Base-by-base conservation (phyloP, 2,797 vertebrate genomes). In the Melanotaenia parkinsoni region DNA sequence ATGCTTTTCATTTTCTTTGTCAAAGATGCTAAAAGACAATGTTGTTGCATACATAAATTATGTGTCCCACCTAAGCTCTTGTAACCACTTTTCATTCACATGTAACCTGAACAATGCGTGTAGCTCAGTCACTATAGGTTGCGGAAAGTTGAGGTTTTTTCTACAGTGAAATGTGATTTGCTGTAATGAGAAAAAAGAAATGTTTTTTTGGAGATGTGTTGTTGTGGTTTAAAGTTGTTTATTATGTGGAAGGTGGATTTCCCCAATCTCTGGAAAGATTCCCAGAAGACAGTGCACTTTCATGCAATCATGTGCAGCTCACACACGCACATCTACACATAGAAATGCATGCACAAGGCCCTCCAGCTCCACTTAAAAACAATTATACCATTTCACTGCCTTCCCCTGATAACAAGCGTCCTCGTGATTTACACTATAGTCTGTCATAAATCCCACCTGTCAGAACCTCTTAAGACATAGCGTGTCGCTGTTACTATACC, bases 191-290 rank as follows among this genome's bases (percentile, higher is more conserved):
- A 80, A 76, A 76, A 47, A 47, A 47, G 75, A 74, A 67, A 83
- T 22, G 71, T 86, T 6, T 78, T n/a, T n/a, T n/a, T n/a, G 60
- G 60, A 79, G 72, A 85, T 88, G 87, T 87, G 83, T 88, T 88
- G 82, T 75, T 86, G 88, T 79, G 85, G 88, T 88, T 85, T 57
- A 8, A 12, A 75, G 65, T 75, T 85, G 86, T 85, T 88, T 86
- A 85, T 83, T 88, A 79, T 82, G 81, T 82, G 79, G 80, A 90
- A 85, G 83, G 81, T 83, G 85, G 88, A 91, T 87, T 91, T 86
- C 79, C 80, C 84, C 82, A 83, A 80, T 86, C 62, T 72, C 72
- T 91, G 89, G 85, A 88, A 86, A 82, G 82, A 72, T 83, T 90
- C 90, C 83, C 90, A 89, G 90, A 86, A 88, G 59, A 73, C 54